Evolutionary conservation across 2,888 invertebrate species (phyloP), one percentile per base, ranked within the genome.

Genomic region (Rhagonycha lutea): DNA sequence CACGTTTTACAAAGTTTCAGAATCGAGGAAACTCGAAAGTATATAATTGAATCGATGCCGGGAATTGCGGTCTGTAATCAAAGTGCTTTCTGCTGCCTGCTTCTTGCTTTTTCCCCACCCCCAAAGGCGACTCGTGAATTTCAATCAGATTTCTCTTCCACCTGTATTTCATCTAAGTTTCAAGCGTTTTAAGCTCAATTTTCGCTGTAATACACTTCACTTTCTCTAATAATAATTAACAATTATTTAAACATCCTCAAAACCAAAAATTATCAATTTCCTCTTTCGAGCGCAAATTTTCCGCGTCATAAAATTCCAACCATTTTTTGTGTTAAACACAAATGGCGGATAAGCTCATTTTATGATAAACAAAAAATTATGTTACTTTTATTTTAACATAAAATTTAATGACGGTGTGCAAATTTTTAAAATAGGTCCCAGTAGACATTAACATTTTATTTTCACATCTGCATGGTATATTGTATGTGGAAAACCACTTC

Each of bases 1-100:
- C 80, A 74, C 82, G 75, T 81, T 82, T 79, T 78, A 82, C 81
- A 81, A 81, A 81, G 81, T 82, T 81, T 81, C 80, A 76, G 75
- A 80, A 79, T 78, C 78, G 77, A 77, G 78, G 78, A 81, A 82
- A 81, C 82, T 81, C 79, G 74, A 80, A 78, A 81, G 80, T 82
- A 82, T 79, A 82, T 83, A 83, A 83, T 82, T 82, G 83, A 83
- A 82, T 82, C 81, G 82, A 81, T 83, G 80, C 77, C 80, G 80
- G 78, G 82, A 82, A 83, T 82, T 83, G 82, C 81, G 82, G 82
- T 81, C 82, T 82, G 81, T 82, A 83, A 83, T 83, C 83, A 82
- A 81, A 82, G 80, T 81, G 80, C 81, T 81, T 80, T 82, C 81
- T 81, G 80, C 81, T 80, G 73, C 75, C 78, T 75, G 78, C 78